phyloP scores from a whole-genome alignment of 2,888 invertebrate genomes.

The Zygogramma bicolorata region DNA sequence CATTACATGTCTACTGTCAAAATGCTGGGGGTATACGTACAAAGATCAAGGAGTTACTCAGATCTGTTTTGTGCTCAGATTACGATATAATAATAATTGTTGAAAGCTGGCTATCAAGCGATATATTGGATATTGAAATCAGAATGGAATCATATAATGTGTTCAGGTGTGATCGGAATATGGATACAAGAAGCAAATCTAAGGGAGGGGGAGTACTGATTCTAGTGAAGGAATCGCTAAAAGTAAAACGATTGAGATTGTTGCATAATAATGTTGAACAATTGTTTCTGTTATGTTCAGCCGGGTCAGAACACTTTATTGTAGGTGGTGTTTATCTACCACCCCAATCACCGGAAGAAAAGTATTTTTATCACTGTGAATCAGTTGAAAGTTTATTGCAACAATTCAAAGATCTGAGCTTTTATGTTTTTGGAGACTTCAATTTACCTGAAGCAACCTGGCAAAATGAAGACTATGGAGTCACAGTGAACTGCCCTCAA shows the following conservation, averaged over 20 bases:
- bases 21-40: too few species aligned
- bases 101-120: neutral
- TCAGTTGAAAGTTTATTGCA: neutral
- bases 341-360: neutral
- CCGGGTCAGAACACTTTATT: neutral
- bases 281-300: neutral
- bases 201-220: neutral
- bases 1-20: neutral
- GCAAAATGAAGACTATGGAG: neutral
- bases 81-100: neutral
- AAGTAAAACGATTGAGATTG: neutral
- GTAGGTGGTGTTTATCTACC: neutral
- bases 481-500: neutral
- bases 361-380: neutral
- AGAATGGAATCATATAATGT: neutral
- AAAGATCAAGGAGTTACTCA: neutral
- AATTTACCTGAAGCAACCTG: conserved; percentile 2
- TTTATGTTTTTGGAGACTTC: neutral
- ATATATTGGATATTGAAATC: neutral
- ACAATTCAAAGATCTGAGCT: neutral
- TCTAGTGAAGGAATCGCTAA: neutral
- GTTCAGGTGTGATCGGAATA: neutral
- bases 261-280: neutral
- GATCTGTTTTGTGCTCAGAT: neutral
- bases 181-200: too few species aligned